phyloP scores from a whole-genome alignment of 2,888 invertebrate genomes.

The Napeogenes inachia region DNA sequence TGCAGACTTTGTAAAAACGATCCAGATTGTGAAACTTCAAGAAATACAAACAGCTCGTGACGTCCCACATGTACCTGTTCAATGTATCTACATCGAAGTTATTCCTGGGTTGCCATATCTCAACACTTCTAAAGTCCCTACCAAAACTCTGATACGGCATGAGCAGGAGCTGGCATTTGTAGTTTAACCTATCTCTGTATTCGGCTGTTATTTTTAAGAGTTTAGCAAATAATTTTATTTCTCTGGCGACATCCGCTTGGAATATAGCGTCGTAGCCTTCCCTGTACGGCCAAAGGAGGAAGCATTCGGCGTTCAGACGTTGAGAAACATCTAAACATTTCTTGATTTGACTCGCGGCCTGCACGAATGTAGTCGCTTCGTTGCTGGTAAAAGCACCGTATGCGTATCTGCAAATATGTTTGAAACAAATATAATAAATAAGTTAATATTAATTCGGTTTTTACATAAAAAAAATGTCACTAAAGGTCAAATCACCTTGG shows the following conservation, averaged over 20 bases:
- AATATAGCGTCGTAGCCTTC: conserved; percentile 79
- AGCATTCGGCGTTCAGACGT: conserved; percentile 78
- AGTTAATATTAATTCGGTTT: neutral
- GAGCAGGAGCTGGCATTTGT: conserved; percentile 78
- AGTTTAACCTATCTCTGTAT: conserved; percentile 80
- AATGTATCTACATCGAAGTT: conserved; percentile 57
- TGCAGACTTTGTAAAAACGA: conserved; percentile 79
- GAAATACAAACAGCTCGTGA: conserved; percentile 80
- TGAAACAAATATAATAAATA: neutral
- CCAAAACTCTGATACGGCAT: conserved; percentile 61
- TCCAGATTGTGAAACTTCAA: conserved; percentile 79
- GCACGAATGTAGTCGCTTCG: conserved; percentile 76
- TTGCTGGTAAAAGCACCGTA: conserved; percentile 80
- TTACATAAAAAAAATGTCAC: neutral
- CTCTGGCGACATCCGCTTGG: conserved; percentile 77
- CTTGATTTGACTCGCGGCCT: conserved; percentile 79
- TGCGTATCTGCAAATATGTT: conserved; percentile 62
- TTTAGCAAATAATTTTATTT: conserved; percentile 79
- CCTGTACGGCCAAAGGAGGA: conserved; percentile 78
- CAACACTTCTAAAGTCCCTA: conserved; percentile 29
- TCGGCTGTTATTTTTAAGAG: conserved; percentile 79
- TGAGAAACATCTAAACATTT: conserved; percentile 79
- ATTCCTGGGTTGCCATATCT: conserved; percentile 40
- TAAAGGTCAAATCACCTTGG: conserved; percentile 57
- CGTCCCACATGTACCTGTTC: conserved; percentile 79